phyloP scores from a whole-genome alignment of 2,888 invertebrate species.

The Fissipunctia ypsillon region DNA sequence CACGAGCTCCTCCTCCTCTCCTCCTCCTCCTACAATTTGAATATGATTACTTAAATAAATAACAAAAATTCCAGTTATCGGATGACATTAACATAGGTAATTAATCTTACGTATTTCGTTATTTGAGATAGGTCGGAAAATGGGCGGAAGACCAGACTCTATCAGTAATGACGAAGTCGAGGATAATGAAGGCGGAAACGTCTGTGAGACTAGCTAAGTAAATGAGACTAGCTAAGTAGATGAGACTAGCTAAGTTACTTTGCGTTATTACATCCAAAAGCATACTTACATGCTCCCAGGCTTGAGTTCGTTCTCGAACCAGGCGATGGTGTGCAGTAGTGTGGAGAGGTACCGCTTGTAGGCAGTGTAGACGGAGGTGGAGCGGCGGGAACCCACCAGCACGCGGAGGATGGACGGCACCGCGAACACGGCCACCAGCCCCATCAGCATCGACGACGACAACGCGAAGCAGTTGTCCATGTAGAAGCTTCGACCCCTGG shows the following conservation, averaged over 20 bases:
- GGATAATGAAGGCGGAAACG: background rate
- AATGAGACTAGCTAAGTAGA: background rate
- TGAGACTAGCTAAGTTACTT: too few species aligned
- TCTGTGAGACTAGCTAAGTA: too few species aligned
- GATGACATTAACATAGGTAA: background rate
- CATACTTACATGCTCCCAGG: constrained; percentile 90
- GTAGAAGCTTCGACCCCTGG: constrained; percentile 94
- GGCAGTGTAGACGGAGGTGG: constrained; percentile 92
- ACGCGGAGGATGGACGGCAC: constrained; percentile 94
- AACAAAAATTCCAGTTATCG: background rate
- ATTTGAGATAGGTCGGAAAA: background rate
- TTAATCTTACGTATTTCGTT: background rate
- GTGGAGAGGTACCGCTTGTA: constrained; percentile 95
- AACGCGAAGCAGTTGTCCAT: constrained; percentile 93
- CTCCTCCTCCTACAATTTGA: too few species aligned
- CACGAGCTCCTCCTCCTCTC: too few species aligned
- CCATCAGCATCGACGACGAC: constrained; percentile 93
- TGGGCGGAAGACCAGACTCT: background rate
- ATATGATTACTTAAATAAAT: too few species aligned
- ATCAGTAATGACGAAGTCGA: background rate
- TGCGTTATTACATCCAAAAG: background rate
- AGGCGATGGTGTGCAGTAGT: constrained; percentile 93
- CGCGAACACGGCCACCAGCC: constrained; percentile 93
- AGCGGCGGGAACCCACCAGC: constrained; percentile 93
- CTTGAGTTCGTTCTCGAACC: constrained; percentile 94